phyloP scores from a whole-genome alignment of 2,113 vertebrate species.

The Gobio gobio region DNA sequence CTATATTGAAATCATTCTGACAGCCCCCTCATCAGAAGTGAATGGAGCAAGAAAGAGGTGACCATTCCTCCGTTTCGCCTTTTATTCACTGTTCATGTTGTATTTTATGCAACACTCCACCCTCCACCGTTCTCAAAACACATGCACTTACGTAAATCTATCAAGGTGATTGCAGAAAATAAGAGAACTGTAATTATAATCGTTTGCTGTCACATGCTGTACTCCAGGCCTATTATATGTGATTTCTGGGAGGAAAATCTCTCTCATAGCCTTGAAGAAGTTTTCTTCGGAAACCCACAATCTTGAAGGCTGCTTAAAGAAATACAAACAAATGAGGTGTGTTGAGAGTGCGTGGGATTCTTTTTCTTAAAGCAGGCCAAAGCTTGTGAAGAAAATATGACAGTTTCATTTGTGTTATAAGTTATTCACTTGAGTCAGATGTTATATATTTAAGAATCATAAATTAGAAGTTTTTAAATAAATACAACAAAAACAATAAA shows the following conservation, averaged over 20 bases:
- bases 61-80: background rate
- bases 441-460: background rate
- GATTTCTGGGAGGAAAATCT: slow-evolving; percentile 16
- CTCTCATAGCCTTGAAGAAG: slow-evolving; percentile 49
- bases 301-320: slow-evolving; percentile 29
- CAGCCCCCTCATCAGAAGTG: slow-evolving; percentile 3
- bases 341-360: background rate
- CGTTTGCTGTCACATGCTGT: background rate
- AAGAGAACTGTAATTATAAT: slow-evolving; percentile 26
- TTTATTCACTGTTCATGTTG: background rate
- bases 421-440: background rate
- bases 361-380: background rate
- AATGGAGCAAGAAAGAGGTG: background rate
- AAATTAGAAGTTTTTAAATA: background rate
- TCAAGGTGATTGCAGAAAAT: slow-evolving; percentile 4
- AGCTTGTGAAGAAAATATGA: background rate
- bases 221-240: background rate
- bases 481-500: background rate
- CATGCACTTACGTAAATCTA: background rate
- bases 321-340: background rate
- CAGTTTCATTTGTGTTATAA: background rate
- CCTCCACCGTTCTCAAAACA: background rate
- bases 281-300: slow-evolving; percentile 41
- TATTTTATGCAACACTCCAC: background rate
- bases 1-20: slow-evolving; percentile 36